Evolutionary conservation across 1,140 invertebrate species (phyloP).

Genomic region (Matsumurasca onukii): DNA sequence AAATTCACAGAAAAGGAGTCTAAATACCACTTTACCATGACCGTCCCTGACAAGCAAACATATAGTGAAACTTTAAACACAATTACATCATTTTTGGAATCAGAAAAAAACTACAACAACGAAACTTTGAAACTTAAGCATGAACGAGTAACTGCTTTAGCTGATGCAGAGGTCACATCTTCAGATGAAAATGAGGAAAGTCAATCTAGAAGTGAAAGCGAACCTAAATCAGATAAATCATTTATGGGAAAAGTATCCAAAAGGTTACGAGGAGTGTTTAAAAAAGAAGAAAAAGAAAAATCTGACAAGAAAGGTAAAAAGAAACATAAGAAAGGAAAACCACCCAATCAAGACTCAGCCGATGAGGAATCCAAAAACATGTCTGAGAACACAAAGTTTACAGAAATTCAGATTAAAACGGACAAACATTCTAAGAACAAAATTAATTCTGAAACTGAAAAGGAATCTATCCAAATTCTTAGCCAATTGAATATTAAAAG

Average conservation of each 20-base stretch:
- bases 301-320: constrained; percentile 19
- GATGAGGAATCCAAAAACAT: too few relatives aligned
- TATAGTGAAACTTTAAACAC: neutral
- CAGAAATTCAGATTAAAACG: too few relatives aligned
- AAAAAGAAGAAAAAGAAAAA: constrained; percentile 27
- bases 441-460: too few relatives aligned
- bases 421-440: too few relatives aligned
- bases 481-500: too few relatives aligned
- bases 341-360: too few relatives aligned
- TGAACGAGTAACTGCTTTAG: neutral
- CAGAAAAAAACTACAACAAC: constrained; percentile 1
- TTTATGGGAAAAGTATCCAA: constrained; percentile 23
- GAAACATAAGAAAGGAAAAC: constrained; percentile 23
- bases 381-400: too few relatives aligned
- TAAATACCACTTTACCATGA: constrained; percentile 13
- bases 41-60: constrained; percentile 1
- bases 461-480: too few relatives aligned
- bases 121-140: neutral
- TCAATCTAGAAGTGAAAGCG: constrained; percentile 17
- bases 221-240: constrained; percentile 22
- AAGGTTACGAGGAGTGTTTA: constrained; percentile 19
- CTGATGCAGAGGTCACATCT: constrained; percentile 2
- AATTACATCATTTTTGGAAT: neutral
- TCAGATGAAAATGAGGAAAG: constrained; percentile 16
- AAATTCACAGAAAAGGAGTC: constrained; percentile 13